A percentile compares a stretch with the other conserved stretches of the same genome.
phyloP scores from a whole-genome alignment of 1,140 invertebrate genomes.

The Leptinotarsa undecemlineata region DNA sequence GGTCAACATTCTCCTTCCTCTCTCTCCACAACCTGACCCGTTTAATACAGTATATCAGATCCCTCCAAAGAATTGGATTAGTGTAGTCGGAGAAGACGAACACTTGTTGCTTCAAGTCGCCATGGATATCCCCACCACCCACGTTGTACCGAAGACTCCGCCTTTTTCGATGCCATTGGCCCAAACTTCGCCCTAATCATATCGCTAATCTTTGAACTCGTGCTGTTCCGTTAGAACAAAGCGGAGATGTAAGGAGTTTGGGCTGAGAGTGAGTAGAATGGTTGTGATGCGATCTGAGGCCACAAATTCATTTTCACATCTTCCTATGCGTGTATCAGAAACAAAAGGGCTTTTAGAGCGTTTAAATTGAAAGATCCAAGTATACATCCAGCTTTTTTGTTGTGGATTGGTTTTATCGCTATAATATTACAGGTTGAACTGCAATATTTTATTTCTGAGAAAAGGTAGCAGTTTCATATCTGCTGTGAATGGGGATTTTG shows the following conservation, averaged over 20 bases:
- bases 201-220: slow-evolving; percentile 18
- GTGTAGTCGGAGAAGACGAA: not conserved
- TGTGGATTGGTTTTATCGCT: too few species aligned
- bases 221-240: slow-evolving; percentile 8
- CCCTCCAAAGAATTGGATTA: slow-evolving; percentile 15
- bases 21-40: not conserved
- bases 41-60: not conserved
- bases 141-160: not conserved
- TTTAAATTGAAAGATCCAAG: too few species aligned
- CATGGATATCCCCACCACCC: slow-evolving; percentile 16
- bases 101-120: slow-evolving; percentile 19
- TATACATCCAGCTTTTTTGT: too few species aligned
- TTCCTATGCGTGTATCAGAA: too few species aligned
- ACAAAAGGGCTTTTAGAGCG: too few species aligned
- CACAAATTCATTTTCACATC: too few species aligned
- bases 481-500: too few species aligned
- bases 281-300: not conserved
- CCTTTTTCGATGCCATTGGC: slow-evolving; percentile 10
- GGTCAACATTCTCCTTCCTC: too few species aligned
- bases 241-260: not conserved
- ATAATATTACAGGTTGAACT: too few species aligned
- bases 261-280: not conserved
- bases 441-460: too few species aligned
- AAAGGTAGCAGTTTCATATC: too few species aligned
- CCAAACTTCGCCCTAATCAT: slow-evolving; percentile 13